A percentile compares a stretch with the other conserved stretches of the same genome.
Conservation (phyloP, 1,140 invertebrate species). For the Lordiphosa stackelbergi region DNA sequence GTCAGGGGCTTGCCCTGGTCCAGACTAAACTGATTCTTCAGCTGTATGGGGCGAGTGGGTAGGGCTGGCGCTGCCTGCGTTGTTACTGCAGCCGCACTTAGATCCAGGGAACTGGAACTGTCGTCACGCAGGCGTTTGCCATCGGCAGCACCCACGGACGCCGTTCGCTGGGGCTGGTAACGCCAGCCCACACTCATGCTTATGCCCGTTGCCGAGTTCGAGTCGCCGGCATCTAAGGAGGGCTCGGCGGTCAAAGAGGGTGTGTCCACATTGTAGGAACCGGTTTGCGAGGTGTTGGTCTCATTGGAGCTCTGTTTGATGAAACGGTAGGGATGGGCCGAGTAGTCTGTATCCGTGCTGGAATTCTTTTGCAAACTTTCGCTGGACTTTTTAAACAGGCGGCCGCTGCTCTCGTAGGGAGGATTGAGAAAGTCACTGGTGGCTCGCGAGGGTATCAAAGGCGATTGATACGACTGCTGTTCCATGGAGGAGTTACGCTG, state of each 20-base stretch:
- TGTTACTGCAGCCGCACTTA: constrained; percentile 57
- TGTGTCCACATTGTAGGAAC: constrained; percentile 76
- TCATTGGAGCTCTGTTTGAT: constrained; percentile 77
- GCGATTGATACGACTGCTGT: constrained; percentile 65
- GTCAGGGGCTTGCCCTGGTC: constrained; percentile 64
- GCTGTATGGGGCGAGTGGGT: constrained; percentile 63
- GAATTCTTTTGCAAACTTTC: constrained; percentile 76
- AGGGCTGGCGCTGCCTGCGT: constrained; percentile 60
- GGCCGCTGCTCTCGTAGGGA: constrained; percentile 60
- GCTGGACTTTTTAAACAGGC: constrained; percentile 72
- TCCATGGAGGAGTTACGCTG: constrained; percentile 74
- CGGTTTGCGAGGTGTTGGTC: constrained; percentile 74
- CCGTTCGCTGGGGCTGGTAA: constrained; percentile 71
- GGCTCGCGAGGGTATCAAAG: constrained; percentile 57
- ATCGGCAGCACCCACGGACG: constrained; percentile 68
- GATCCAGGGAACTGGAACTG: constrained; percentile 61
- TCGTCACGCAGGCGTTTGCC: constrained; percentile 55
- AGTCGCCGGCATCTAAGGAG: constrained; percentile 67
- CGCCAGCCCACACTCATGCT: constrained; percentile 59
- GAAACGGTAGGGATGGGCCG: constrained; percentile 74
- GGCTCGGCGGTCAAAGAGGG: constrained; percentile 71
- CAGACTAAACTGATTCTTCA: constrained; percentile 77
- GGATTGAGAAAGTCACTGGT: constrained; percentile 74
- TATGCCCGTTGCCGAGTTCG: constrained; percentile 61
- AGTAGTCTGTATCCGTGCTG: constrained; percentile 77